phyloP scores from a whole-genome alignment of 2,888 invertebrate species.

The Drosophila nigricruria region DNA sequence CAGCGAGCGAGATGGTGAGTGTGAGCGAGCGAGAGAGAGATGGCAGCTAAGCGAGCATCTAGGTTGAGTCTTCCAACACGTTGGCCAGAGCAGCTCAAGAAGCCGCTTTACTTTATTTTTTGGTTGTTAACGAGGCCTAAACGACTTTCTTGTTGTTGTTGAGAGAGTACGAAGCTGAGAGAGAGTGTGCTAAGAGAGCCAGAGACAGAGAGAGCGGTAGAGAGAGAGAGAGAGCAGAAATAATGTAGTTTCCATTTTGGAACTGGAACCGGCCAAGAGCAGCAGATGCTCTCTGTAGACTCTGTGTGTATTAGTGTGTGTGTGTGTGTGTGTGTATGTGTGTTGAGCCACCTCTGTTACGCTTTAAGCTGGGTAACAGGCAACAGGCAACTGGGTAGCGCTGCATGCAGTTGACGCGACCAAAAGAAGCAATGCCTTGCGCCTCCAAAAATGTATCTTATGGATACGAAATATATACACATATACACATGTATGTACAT shows the following conservation, averaged over 20 bases:
- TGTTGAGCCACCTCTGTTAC: conserved; percentile 71
- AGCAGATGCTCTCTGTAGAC: conserved; percentile 12
- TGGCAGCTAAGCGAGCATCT: conserved; percentile 38
- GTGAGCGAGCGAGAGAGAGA: conserved; percentile 33
- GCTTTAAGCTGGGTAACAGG: conserved; percentile 62
- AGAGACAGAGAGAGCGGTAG: conserved; percentile 1
- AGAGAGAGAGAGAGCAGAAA: conserved; percentile 11
- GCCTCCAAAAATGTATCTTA: conserved; percentile 62
- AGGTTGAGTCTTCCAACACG: conserved; percentile 38
- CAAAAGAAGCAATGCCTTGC: conserved; percentile 64
- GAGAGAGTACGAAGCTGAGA: conserved; percentile 9
- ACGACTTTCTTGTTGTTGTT: conserved; percentile 60
- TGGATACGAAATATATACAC: conserved; percentile 62
- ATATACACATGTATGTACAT: not conserved
- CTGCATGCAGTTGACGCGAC: conserved; percentile 68
- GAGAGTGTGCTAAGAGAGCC: not conserved
- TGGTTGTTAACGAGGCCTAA: conserved; percentile 76
- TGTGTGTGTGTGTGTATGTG: conserved; percentile 29
- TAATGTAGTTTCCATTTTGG: conserved; percentile 56
- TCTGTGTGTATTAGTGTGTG: conserved; percentile 23
- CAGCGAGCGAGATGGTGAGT: conserved; percentile 73
- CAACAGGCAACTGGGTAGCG: conserved; percentile 44
- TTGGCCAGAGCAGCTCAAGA: conserved; percentile 64
- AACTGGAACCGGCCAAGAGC: conserved; percentile 67
- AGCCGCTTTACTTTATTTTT: conserved; percentile 60